A percentile compares a stretch with the other conserved stretches of the same genome.
These are phyloP conservation scores for Vulpes ferrilata DNA, from an alignment of 2,113 vertebrate genomes.

Conservation along the genomic window DNA sequence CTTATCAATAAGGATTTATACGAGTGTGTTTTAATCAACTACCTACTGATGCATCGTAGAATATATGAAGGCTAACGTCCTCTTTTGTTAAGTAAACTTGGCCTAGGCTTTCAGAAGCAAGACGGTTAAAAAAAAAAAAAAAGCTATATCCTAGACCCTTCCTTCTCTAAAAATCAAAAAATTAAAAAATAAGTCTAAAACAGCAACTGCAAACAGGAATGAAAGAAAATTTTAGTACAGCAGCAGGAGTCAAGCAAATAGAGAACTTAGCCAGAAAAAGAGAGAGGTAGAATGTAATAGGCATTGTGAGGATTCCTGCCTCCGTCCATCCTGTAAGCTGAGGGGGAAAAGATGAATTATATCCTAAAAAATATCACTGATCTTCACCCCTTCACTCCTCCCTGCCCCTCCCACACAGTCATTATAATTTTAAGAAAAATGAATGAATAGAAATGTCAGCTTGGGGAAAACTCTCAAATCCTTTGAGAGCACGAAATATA, in stretches of 20 bases:
- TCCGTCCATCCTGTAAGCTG: neutral
- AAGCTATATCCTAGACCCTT: neutral
- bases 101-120: neutral
- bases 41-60: neutral
- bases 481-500: neutral
- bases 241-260: neutral
- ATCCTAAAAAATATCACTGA: neutral
- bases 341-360: neutral
- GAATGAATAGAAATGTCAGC: neutral
- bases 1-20: neutral
- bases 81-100: neutral
- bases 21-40: neutral
- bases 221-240: neutral
- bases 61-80: neutral
- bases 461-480: neutral
- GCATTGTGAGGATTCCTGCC: neutral
- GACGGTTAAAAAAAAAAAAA: neutral
- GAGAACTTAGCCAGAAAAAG: neutral
- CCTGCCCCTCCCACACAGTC: neutral
- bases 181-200: neutral
- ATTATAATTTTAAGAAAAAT: neutral
- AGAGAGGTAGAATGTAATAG: neutral
- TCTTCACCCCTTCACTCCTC: fast-evolving
- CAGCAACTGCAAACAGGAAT: neutral
- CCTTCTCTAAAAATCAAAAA: slow-evolving; percentile 1